Evolutionary conservation across 1,140 invertebrate species (phyloP).

Genomic region (Gonatopus flavifemur): DNA sequence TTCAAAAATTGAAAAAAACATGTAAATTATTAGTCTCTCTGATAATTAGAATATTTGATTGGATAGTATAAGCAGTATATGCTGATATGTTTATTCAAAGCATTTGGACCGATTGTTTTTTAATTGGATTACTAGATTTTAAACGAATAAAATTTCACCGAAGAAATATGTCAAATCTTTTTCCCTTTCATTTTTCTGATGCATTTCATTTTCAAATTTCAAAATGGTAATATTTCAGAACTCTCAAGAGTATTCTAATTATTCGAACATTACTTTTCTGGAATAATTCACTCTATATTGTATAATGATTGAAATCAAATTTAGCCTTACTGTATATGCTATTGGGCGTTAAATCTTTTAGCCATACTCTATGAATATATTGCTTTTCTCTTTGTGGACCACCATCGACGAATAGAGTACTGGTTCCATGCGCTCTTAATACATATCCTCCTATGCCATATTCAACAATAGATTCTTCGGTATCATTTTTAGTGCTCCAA

Average conservation of each 20-base stretch:
- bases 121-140: too few species aligned
- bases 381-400: constrained; percentile 69
- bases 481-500: constrained; percentile 81
- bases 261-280: too few species aligned
- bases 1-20: constrained; percentile 14
- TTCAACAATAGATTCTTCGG: constrained; percentile 71
- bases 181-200: too few species aligned
- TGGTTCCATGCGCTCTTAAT: constrained; percentile 61
- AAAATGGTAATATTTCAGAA: too few species aligned
- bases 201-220: too few species aligned
- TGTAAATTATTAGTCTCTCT: neutral
- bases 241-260: too few species aligned
- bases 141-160: too few species aligned
- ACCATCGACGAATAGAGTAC: constrained; percentile 76
- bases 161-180: too few species aligned
- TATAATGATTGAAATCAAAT: neutral
- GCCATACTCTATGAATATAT: constrained; percentile 78
- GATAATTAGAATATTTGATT: too few species aligned
- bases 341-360: constrained; percentile 53
- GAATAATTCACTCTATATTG: too few species aligned
- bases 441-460: constrained; percentile 70
- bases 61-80: neutral
- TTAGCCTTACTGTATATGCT: constrained; percentile 57
- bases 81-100: too few species aligned
- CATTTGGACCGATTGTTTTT: too few species aligned